These are phyloP conservation scores for Steinernema hermaphroditum DNA, from an alignment of 2,888 invertebrate species.

Conservation along the genomic window DNA sequence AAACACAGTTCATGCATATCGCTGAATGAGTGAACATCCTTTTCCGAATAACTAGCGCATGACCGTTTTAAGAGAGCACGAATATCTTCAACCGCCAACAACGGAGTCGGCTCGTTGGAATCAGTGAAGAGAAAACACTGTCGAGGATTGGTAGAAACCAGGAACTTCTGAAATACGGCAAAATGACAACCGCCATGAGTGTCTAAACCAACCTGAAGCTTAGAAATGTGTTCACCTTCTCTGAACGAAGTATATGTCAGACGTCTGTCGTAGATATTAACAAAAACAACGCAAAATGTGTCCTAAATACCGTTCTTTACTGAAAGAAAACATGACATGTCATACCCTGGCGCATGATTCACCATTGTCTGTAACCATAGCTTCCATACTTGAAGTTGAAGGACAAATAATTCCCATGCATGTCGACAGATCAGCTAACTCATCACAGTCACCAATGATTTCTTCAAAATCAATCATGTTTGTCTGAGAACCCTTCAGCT, in stretches of 20 bases:
- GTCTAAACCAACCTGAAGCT: conserved; percentile 50
- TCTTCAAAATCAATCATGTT: conserved; percentile 56
- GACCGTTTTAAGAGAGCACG: conserved; percentile 35
- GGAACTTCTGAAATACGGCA: conserved; percentile 43
- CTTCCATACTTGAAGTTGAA: neutral
- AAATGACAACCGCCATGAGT: too few species aligned
- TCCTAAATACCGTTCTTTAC: conserved; percentile 44
- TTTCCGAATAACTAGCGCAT: neutral
- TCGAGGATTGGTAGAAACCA: conserved; percentile 42
- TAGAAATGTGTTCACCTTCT: conserved; percentile 50
- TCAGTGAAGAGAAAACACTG: conserved; percentile 43
- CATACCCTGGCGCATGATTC: too few species aligned
- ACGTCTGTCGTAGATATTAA: conserved; percentile 50
- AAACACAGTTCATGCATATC: neutral
- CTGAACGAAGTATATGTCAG: conserved; percentile 49
- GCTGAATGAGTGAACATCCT: neutral
- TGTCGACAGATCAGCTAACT: conserved; percentile 44
- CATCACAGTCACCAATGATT: conserved; percentile 46
- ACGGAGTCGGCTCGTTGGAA: conserved; percentile 20
- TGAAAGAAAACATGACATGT: too few species aligned
- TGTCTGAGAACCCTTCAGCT: conserved; percentile 47
- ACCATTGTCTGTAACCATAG: too few species aligned
- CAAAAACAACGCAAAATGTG: conserved; percentile 45
- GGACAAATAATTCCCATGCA: conserved; percentile 41
- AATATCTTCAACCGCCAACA: conserved; percentile 31